Percentiles rank a stretch among this genome's conserved stretches.
Conservation (phyloP, 2,113 vertebrate genomes). For the Petroica traversi region DNA sequence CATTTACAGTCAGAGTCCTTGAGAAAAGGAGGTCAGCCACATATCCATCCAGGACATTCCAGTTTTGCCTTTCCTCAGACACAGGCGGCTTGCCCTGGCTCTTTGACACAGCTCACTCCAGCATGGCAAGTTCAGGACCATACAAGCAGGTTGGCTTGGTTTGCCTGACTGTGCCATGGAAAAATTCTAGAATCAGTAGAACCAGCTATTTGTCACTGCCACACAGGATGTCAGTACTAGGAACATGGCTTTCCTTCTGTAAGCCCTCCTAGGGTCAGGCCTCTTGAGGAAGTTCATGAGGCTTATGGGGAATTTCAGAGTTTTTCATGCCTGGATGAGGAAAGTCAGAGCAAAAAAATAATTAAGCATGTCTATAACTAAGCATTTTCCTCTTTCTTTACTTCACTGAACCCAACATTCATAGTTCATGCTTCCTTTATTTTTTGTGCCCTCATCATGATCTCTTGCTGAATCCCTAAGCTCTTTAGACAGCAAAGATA, state of each 20-base stretch:
- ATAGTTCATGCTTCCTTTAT: background rate
- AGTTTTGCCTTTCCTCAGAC: background rate
- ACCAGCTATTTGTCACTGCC: background rate
- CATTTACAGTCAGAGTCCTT: background rate
- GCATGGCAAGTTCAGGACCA: background rate
- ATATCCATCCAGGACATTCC: accelerated
- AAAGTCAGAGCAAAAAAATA: background rate
- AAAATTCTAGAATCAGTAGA: background rate
- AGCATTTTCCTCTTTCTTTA: background rate
- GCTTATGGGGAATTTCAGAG: background rate
- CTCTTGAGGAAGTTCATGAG: background rate
- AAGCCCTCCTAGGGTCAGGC: background rate
- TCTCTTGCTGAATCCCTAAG: background rate
- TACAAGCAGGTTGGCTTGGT: background rate
- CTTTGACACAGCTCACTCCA: background rate
- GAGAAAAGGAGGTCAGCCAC: background rate
- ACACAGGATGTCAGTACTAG: accelerated
- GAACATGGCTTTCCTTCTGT: background rate
- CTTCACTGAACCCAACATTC: background rate
- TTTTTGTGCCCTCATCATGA: background rate
- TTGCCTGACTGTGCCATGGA: background rate
- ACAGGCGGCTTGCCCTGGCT: background rate
- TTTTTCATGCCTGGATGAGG: background rate
- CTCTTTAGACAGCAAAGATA: background rate
- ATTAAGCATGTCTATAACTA: background rate